A percentile compares a stretch with the other conserved stretches of the same genome.
These are phyloP conservation scores for Clarias macrocephalus DNA, from an alignment of 2,113 vertebrate species.

Conservation along the genomic window DNA sequence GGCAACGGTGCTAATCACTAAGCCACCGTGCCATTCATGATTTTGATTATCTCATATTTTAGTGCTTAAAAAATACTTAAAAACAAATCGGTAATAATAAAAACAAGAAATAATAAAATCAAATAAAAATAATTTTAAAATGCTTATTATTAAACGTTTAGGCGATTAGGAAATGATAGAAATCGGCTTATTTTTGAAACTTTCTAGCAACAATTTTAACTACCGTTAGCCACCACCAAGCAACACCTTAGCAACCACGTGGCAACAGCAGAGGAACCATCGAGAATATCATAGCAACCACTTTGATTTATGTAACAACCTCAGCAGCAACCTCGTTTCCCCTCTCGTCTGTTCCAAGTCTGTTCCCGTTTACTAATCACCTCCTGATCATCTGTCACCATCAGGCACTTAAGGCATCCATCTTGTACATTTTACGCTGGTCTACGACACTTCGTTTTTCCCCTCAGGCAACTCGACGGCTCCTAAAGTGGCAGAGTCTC, in stretches of 20 bases:
- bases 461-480: constrained; percentile 65
- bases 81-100: background rate
- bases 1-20: too few species aligned
- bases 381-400: too few species aligned
- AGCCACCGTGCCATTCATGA: too few species aligned
- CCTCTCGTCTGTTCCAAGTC: too few species aligned
- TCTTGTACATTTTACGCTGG: background rate
- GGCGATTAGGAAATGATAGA: background rate
- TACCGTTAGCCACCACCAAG: background rate
- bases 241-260: too few species aligned
- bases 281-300: background rate
- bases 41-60: too few species aligned
- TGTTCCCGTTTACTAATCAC: too few species aligned
- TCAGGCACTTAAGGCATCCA: background rate
- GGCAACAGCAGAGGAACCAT: background rate
- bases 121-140: too few species aligned
- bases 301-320: background rate
- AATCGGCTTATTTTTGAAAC: background rate
- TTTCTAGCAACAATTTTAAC: background rate
- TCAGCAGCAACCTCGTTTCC: too few species aligned
- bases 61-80: too few species aligned
- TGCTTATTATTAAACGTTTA: background rate
- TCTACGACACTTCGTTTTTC: background rate
- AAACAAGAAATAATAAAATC: background rate
- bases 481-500: constrained; percentile 66